Base-by-base conservation (phyloP, 1,140 invertebrate species). In the Drosophila jambulina region DNA sequence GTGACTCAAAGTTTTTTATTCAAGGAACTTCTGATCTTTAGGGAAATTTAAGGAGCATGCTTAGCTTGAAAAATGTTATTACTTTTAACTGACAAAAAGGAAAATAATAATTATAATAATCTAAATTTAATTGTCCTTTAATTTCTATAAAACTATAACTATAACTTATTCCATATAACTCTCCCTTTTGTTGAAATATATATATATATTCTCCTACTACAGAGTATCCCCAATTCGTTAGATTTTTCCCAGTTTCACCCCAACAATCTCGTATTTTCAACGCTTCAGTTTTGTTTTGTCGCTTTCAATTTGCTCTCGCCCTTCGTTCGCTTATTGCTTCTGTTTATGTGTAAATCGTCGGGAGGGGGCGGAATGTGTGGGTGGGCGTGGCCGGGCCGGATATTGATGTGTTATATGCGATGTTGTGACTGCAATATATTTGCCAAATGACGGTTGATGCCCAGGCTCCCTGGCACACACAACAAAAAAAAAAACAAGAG, bases 251-350 rank as follows among this genome's bases (percentile, higher is more conserved):
- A 13, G 2, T n/a, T 17, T 21, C 19, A 0, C 1, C 19, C 17
- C 13, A 1, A 4, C 29, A 46, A 40, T 36, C 34, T 54, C 38
- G 19, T 54, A 21, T 45, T 70, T 72, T 77, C 68, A 53, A 62
- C 42, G 42, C 40, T 60, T 60, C 65, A 34, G 54, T 83, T 87
- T 84, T 78, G 72, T 80, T 80, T 88, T 88, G 85, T 81, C 74
- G 87, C 80, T 88, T 90, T 80, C 85, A 84, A 88, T 87, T 87
- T 78, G 63, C 65, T 61, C 34, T 46, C 56, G 62, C 38, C 62
- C 49, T 36, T 68, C 62, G 63, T 48, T 68, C 38, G 57, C 59
- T 62, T 80, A 70, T 78, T 82, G 67, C 54, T 70, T 51, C 36
- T 67, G 62, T 72, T 65, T 36, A 60, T 60, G 74, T 67, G 75